Evolutionary conservation across 2,888 invertebrate species (phyloP).

Genomic region (Microplitis manilae): DNA sequence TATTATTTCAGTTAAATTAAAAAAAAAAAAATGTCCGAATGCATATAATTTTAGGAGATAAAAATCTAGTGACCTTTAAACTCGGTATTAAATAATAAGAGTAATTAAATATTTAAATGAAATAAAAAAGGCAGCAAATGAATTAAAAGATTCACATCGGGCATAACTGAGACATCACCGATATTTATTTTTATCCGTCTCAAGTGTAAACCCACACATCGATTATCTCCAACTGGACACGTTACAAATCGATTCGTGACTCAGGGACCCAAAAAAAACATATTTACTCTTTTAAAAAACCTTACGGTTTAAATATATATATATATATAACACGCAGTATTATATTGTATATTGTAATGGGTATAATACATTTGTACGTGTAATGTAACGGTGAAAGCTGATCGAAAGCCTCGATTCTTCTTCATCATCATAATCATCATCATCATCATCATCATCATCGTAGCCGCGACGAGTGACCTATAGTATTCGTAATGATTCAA

Average conservation of each 20-base stretch:
- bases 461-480: not conserved
- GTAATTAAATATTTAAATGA: constrained; percentile 2
- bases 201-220: constrained; percentile 20
- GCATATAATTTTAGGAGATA: not conserved
- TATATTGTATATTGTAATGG: constrained; percentile 22
- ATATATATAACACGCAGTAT: constrained; percentile 37
- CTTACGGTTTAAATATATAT: constrained; percentile 1
- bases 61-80: not conserved
- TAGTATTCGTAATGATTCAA: not conserved
- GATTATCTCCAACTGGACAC: constrained; percentile 35
- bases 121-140: not conserved
- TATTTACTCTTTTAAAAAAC: constrained; percentile 4
- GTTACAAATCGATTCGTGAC: constrained; percentile 50
- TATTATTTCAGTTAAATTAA: not conserved
- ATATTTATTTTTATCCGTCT: constrained; percentile 1
- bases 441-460: constrained; percentile 21
- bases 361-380: constrained; percentile 31
- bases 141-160: not conserved
- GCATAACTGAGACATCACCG: not conserved
- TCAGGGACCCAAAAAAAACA: constrained; percentile 36
- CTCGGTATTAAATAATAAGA: not conserved
- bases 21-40: not conserved
- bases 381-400: constrained; percentile 48
- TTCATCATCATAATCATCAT: constrained; percentile 42
- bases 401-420: constrained; percentile 48